These are phyloP conservation scores for Alitta virens DNA, from an alignment of 2,888 invertebrate genomes.

Conservation along the genomic window DNA sequence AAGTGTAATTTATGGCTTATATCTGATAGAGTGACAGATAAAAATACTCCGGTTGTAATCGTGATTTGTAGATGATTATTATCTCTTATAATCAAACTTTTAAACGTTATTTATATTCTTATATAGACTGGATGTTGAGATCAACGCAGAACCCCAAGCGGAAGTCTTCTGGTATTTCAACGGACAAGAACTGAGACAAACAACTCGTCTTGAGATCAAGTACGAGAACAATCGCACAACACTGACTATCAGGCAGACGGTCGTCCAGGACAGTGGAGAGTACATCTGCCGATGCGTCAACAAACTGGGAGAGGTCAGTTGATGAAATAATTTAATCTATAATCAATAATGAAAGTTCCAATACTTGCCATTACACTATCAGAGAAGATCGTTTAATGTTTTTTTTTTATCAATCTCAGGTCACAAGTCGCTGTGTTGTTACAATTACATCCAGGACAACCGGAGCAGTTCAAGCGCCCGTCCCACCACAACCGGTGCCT, in stretches of 20 bases:
- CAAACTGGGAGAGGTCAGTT: constrained; percentile 72
- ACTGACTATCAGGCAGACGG: constrained; percentile 41
- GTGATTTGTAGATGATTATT: too few species aligned
- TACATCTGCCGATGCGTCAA: constrained; percentile 66
- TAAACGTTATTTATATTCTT: too few species aligned
- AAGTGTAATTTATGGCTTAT: too few species aligned
- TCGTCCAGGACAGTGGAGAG: constrained; percentile 74
- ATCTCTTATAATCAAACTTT: too few species aligned
- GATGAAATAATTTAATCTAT: too few species aligned
- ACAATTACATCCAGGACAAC: constrained; percentile 20
- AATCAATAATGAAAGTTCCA: too few species aligned
- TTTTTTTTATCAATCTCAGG: too few species aligned
- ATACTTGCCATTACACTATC: too few species aligned
- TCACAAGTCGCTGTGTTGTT: background rate
- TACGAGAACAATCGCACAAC: constrained; percentile 37
- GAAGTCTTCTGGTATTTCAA: constrained; percentile 60
- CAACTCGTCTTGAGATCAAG: constrained; percentile 38
- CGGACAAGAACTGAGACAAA: constrained; percentile 66
- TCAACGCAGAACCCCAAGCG: constrained; percentile 48
- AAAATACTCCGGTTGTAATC: too few species aligned
- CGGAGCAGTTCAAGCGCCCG: constrained; percentile 25
- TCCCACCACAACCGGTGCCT: constrained; percentile 12
- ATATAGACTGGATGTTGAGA: constrained; percentile 42
- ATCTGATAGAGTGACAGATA: too few species aligned
- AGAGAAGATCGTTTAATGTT: too few species aligned